Evolutionary conservation across 2,888 invertebrate genomes (phyloP).

Genomic region (Trachelus iudaicus): DNA sequence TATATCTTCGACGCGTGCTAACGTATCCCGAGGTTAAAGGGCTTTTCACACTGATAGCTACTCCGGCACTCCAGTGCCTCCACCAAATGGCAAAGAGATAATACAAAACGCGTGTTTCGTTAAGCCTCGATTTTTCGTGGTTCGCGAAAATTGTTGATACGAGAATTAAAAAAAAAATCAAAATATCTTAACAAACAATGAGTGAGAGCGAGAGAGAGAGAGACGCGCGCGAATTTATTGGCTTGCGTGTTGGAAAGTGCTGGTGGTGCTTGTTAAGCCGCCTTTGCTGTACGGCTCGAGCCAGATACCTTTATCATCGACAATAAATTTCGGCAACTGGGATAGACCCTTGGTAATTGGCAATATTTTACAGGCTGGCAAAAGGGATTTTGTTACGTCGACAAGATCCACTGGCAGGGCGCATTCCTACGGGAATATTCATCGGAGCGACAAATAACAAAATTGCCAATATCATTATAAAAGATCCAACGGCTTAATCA

Average conservation of each 20-base stretch:
- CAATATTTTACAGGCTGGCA: slow-evolving; percentile 41
- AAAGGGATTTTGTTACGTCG: neutral
- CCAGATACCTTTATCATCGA: slow-evolving; percentile 52
- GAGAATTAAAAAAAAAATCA: neutral
- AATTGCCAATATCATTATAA: neutral
- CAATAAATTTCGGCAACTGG: slow-evolving; percentile 52
- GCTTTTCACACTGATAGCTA: neutral
- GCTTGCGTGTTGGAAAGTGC: slow-evolving; percentile 42
- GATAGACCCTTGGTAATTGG: slow-evolving; percentile 45
- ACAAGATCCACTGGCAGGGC: neutral
- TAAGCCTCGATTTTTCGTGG: neutral
- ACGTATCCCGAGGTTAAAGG: slow-evolving; percentile 1
- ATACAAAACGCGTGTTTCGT: neutral
- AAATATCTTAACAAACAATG: neutral
- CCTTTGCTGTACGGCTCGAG: slow-evolving; percentile 32
- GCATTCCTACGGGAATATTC: neutral
- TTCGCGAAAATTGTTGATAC: neutral
- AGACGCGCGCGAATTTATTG: slow-evolving; percentile 40
- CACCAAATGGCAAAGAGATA: neutral
- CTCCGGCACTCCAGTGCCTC: neutral
- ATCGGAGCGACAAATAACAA: neutral
- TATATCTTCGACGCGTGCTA: slow-evolving; percentile 11
- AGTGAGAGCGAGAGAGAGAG: neutral
- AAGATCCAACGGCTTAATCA: neutral
- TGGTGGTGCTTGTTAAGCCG: slow-evolving; percentile 45